Evolutionary conservation across 2,888 invertebrate genomes (phyloP).

Genomic region (Anaspis maculata): DNA sequence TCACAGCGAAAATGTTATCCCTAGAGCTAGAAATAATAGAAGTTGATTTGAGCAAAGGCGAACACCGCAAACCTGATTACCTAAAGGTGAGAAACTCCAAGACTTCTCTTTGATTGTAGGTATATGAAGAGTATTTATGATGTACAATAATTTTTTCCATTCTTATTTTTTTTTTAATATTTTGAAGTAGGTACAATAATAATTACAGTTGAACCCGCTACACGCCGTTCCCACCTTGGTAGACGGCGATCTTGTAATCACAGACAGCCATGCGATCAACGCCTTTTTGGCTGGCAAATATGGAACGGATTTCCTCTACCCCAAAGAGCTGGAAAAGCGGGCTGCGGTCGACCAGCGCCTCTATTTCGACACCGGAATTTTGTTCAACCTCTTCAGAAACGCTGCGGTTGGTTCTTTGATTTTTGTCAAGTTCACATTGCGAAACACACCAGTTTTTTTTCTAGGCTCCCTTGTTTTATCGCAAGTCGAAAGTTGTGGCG

Average conservation of each 20-base stretch:
- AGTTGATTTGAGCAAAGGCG: background rate
- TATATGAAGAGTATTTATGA: background rate
- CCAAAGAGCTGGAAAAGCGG: slow-evolving; percentile 42
- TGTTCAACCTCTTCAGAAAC: slow-evolving; percentile 2
- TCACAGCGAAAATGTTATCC: slow-evolving; percentile 6
- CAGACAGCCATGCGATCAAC: slow-evolving; percentile 45
- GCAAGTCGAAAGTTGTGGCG: slow-evolving; percentile 22
- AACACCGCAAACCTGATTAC: slow-evolving; percentile 1
- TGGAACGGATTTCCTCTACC: slow-evolving; percentile 34
- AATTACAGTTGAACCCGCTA: slow-evolving; percentile 4
- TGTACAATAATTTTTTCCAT: background rate
- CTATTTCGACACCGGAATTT: slow-evolving; percentile 38
- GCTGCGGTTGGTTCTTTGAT: no score
- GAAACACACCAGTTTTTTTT: no score
- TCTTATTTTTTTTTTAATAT: background rate
- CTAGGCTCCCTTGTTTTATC: slow-evolving; percentile 28
- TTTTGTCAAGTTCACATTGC: no score
- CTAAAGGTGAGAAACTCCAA: background rate
- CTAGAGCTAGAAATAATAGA: slow-evolving; percentile 1
- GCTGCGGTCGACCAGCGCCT: slow-evolving; percentile 45
- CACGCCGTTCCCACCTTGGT: slow-evolving; percentile 12
- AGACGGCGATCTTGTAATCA: slow-evolving; percentile 48
- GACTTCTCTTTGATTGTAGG: background rate
- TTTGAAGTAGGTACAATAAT: no score
- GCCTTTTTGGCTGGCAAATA: slow-evolving; percentile 20